A percentile compares a stretch with the other conserved stretches of the same genome.
Conservation (phyloP, 2,113 vertebrate genomes). For the Zosterops borbonicus region DNA sequence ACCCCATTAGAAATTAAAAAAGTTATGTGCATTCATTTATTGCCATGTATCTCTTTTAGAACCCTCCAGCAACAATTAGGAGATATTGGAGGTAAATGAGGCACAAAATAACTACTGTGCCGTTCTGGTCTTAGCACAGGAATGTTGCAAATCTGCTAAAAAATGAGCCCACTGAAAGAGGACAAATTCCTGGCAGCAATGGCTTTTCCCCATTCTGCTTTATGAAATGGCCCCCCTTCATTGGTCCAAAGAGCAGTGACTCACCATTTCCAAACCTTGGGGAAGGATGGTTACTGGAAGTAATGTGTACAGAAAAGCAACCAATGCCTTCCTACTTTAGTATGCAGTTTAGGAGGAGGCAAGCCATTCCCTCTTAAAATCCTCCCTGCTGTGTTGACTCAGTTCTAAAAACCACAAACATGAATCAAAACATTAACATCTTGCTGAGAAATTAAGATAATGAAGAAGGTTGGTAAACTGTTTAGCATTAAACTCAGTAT, state of each 20-base stretch:
- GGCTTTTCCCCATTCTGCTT: background rate
- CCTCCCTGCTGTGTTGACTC: background rate
- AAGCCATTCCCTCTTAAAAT: background rate
- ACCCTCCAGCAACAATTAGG: slow-evolving; percentile 58
- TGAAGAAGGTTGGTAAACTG: background rate
- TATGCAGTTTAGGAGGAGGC: background rate
- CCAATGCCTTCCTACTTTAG: background rate
- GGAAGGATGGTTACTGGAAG: background rate
- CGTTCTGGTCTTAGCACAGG: background rate
- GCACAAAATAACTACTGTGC: slow-evolving; percentile 49
- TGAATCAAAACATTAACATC: background rate
- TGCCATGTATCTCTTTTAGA: slow-evolving; percentile 24
- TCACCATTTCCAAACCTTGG: background rate
- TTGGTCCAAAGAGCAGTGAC: background rate
- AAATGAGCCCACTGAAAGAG: background rate
- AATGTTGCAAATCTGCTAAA: slow-evolving; percentile 4
- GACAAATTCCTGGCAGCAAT: background rate
- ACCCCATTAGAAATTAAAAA: background rate
- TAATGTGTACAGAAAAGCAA: background rate
- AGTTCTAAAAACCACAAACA: background rate
- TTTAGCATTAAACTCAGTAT: background rate
- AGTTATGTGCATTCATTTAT: slow-evolving; percentile 20
- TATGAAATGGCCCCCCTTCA: background rate
- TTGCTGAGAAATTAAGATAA: background rate
- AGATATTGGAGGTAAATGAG: slow-evolving; percentile 59